Conservation (phyloP, 30 jellyfish, hydroid and myxozoan genomes). For the Nemopilema nomurai region DNA sequence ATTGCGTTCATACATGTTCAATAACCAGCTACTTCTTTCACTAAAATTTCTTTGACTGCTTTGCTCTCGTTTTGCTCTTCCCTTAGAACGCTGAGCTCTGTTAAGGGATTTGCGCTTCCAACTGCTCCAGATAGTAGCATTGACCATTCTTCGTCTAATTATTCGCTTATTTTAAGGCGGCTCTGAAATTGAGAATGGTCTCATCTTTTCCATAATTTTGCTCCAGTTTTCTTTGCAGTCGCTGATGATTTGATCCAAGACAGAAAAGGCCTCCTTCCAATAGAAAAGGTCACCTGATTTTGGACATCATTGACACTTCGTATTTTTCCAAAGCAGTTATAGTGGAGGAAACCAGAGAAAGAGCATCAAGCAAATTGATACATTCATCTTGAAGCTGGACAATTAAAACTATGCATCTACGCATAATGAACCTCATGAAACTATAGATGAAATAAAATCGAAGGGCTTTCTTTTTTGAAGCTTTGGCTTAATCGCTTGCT, state of each 20-base stretch:
- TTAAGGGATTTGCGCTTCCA: slow-evolving; percentile 19
- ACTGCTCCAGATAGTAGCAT: slow-evolving; percentile 16
- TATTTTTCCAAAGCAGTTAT: slow-evolving; percentile 9
- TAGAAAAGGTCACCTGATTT: slow-evolving; percentile 2
- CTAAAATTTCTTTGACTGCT: slow-evolving; percentile 3
- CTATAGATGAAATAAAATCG: slow-evolving; percentile 23
- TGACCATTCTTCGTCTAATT: slow-evolving; percentile 9
- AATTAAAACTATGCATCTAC: slow-evolving; percentile 26
- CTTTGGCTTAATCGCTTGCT: slow-evolving; percentile 27
- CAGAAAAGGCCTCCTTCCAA: slow-evolving; percentile 11
- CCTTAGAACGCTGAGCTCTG: not conserved
- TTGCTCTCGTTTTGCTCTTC: slow-evolving; percentile 2
- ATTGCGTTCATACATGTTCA: not conserved
- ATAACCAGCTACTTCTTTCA: slow-evolving; percentile 5
- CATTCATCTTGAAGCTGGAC: slow-evolving; percentile 50
- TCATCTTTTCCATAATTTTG: slow-evolving; percentile 2
- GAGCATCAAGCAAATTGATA: slow-evolving; percentile 16
- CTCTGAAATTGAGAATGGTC: slow-evolving; percentile 23
- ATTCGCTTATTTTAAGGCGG: slow-evolving; percentile 16
- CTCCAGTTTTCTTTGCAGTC: slow-evolving; percentile 21
- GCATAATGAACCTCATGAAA: slow-evolving; percentile 20
- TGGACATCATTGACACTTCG: too few relatives aligned
- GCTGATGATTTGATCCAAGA: slow-evolving; percentile 16
- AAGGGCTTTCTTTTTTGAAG: slow-evolving; percentile 25
- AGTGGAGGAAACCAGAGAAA: slow-evolving; percentile 23